Base-by-base conservation (phyloP, 2,113 vertebrate genomes). In the Haplotaxodon microlepis region DNA sequence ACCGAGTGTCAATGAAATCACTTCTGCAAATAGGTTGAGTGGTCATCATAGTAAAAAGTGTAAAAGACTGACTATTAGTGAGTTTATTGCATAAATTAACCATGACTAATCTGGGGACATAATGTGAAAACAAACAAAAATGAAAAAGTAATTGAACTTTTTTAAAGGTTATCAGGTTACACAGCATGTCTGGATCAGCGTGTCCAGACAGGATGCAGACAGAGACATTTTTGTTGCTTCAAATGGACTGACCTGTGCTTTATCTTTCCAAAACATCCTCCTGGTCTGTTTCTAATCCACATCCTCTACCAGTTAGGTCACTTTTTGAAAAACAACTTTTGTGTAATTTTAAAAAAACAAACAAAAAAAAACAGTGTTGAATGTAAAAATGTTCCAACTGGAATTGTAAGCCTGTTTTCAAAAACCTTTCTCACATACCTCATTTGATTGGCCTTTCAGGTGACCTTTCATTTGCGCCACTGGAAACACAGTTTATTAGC, bases 261-360 rank as follows among this genome's bases (percentile, higher is more conserved):
- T 85, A 84, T 90, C 88, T 91, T 84, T 87, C 78, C 40, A 93
- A 94, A 94, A 86, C 87, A 89, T 88, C 57, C 71, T 69, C 21
- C 59, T 63, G 47, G n/a, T 63, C 89, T 83, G 73, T 90, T 90
- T 93, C 56, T 57, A 90, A 76, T 86, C 84, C 56, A 88, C 87
- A 83, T 95, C 87, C 84, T 92, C 63, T 50, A 34, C 21, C 71
- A 47, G 78, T 92, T 89, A 88, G 83, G 61, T 91, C 87, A 92
- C 69, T 89, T 89, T 88, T 80, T 81, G 61, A 47, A 90, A 34
- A 94, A 89, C 54, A 88, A 66, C 17, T 87, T 31, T 38, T 71
- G 54, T 24, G 5, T 87, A 50, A 91, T 86, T 84, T 11, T 5
- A 27, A 84, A 56, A 79, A 69, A 61, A 73, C 54, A 14, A 73